A percentile compares a stretch with the other conserved stretches of the same genome.
These are phyloP conservation scores for Timema cristinae DNA, from an alignment of 2,888 invertebrate species.

Conservation along the genomic window DNA sequence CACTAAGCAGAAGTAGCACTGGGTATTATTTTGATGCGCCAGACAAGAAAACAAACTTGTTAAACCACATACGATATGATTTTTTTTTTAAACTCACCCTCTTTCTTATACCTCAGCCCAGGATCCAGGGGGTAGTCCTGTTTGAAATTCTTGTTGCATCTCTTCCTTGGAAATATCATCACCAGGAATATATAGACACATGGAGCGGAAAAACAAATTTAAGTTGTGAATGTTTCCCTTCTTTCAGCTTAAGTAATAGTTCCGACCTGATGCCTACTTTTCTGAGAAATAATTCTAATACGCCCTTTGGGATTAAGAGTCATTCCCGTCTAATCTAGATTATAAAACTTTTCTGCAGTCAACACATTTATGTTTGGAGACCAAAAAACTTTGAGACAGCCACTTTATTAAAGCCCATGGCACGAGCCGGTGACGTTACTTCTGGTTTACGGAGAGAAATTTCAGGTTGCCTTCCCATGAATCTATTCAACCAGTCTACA, in stretches of 20 bases:
- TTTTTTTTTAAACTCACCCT: background rate
- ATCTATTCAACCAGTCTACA: conserved; percentile 51
- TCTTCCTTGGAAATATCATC: conserved; percentile 7
- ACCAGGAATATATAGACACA: background rate
- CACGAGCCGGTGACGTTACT: conserved; percentile 1
- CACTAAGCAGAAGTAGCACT: background rate
- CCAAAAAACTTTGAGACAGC: background rate
- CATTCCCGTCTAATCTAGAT: background rate
- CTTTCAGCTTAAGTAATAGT: conserved; percentile 9
- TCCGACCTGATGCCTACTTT: background rate
- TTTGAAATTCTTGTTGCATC: conserved; percentile 9
- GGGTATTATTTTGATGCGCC: background rate
- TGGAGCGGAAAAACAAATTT: background rate
- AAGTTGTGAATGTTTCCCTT: background rate
- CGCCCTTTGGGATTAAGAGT: conserved; percentile 1
- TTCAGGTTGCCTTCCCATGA: conserved; percentile 46
- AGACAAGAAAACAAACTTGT: background rate
- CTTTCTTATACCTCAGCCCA: background rate
- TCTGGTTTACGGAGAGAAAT: conserved; percentile 20
- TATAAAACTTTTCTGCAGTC: background rate
- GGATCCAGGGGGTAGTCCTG: conserved; percentile 9
- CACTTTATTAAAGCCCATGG: background rate
- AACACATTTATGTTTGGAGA: background rate
- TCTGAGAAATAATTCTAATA: background rate
- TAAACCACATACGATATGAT: conserved; percentile 2